Base-by-base conservation (phyloP, 1,140 invertebrate genomes). In the Papilio dardanus region DNA sequence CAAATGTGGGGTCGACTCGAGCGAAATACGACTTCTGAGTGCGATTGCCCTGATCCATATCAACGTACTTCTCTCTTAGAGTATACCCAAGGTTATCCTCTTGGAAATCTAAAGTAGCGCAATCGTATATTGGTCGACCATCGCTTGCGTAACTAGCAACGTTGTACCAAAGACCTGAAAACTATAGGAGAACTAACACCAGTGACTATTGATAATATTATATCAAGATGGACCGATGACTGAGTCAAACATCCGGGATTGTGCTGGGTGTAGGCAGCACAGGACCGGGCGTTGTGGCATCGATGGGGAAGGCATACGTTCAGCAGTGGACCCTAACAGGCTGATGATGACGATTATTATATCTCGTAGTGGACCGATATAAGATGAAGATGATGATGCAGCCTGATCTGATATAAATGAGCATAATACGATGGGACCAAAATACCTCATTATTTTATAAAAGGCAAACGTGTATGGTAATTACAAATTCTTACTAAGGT, bases 1-100 rank as follows among this genome's bases (percentile, higher is more conserved):
- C 91, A 76, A 92, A 93, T 6, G 90, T 92, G 0, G 92, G 92
- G 58, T 93, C 92, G 0, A 93, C 91, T 69, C 92, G 90, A 3
- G 92, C 90, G 6, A 91, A 87, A 77, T 93, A 92, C 0, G 84
- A 86, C 78, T 92, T 92, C 71, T 93, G 90, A 8, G 90, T 92
- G 21, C 89, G 86, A 65, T 92, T 92, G 1, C 84, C 89, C n/a
- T 86, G 76, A 65, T 88, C 88, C 0, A 80, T 19, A n/a, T 87
- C 85, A 1, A 93, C 86, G 62, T 89, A 93, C 1, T 87, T 91
- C 69, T 93, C 92, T 40, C 84, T 88, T 21, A 92, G 74, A 5
- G 88, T 92, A 74, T 90, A 92, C 0, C 92, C 92, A 0, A 92
- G 79, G 76, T 92, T 91, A 42, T 92, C 92, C 80, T 92, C 92